These are phyloP conservation scores for Beris morrisii DNA, from an alignment of 2,888 invertebrate genomes.

Conservation along the genomic window DNA sequence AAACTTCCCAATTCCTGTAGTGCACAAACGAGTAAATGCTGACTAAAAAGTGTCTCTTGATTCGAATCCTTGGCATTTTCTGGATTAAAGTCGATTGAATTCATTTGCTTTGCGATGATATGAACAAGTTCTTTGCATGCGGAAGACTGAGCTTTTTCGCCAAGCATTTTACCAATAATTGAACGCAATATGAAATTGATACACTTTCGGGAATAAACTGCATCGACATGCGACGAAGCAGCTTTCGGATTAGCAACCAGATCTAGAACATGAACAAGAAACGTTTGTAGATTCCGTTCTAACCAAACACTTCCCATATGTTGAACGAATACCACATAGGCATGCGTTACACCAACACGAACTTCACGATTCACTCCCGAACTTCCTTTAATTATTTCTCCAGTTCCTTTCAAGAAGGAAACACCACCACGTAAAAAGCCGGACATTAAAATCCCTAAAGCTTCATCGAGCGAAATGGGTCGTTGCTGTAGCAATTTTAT, in stretches of 20 bases:
- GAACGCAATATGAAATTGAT: slow-evolving; percentile 92
- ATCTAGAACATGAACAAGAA: slow-evolving; percentile 88
- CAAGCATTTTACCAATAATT: slow-evolving; percentile 89
- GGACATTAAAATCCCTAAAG: slow-evolving; percentile 85
- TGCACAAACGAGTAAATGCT: slow-evolving; percentile 89
- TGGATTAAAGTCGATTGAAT: slow-evolving; percentile 88
- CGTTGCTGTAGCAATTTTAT: slow-evolving; percentile 40
- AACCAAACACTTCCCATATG: slow-evolving; percentile 94
- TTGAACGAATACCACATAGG: slow-evolving; percentile 93
- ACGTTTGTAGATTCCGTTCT: slow-evolving; percentile 83
- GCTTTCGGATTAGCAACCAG: slow-evolving; percentile 94
- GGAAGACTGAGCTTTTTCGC: slow-evolving; percentile 95
- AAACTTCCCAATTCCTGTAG: slow-evolving; percentile 89
- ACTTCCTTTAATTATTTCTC: slow-evolving; percentile 94
- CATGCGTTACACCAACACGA: slow-evolving; percentile 95
- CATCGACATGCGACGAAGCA: slow-evolving; percentile 94
- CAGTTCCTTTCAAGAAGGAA: slow-evolving; percentile 89
- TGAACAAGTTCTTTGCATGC: slow-evolving; percentile 93
- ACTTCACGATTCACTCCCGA: slow-evolving; percentile 94
- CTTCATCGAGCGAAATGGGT: slow-evolving; percentile 85
- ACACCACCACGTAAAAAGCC: slow-evolving; percentile 94
- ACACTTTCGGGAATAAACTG: slow-evolving; percentile 96
- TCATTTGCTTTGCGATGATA: slow-evolving; percentile 92
- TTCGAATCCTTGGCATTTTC: slow-evolving; percentile 90
- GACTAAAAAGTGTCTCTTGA: slow-evolving; percentile 87